Evolutionary conservation across 2,888 invertebrate species (phyloP).

Genomic region (Julus scandinavius): DNA sequence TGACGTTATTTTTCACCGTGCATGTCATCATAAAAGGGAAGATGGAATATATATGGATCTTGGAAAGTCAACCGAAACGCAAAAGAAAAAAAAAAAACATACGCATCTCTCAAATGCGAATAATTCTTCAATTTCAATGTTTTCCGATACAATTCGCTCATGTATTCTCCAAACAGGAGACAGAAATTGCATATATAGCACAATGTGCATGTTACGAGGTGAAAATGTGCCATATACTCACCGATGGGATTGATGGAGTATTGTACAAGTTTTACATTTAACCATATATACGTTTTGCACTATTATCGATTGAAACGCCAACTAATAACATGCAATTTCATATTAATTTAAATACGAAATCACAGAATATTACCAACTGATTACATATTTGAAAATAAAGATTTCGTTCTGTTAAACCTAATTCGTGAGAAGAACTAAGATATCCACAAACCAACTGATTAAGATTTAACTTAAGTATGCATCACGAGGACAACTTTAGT

Average conservation of each 20-base stretch:
- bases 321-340: no score
- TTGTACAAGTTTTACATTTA: not conserved
- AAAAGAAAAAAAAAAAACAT: not conserved
- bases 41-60: slow-evolving; percentile 41
- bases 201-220: not conserved
- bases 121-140: slow-evolving; percentile 46
- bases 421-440: no score
- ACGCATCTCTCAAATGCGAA: slow-evolving; percentile 31
- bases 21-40: slow-evolving; percentile 43
- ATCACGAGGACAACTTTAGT: no score
- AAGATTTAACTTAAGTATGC: no score
- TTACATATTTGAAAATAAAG: no score
- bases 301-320: no score
- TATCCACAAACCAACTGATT: no score
- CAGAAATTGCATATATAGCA: not conserved
- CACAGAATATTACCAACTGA: no score
- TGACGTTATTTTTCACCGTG: slow-evolving; percentile 45
- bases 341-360: no score
- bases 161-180: not conserved
- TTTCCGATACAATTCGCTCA: slow-evolving; percentile 28
- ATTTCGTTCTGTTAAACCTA: no score
- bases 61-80: slow-evolving; percentile 29
- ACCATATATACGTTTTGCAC: no score
- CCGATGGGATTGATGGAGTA: not conserved
- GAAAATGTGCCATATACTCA: not conserved